Evolutionary conservation across 2,113 vertebrate genomes (phyloP).

Genomic region (Microcebus griseorufus): DNA sequence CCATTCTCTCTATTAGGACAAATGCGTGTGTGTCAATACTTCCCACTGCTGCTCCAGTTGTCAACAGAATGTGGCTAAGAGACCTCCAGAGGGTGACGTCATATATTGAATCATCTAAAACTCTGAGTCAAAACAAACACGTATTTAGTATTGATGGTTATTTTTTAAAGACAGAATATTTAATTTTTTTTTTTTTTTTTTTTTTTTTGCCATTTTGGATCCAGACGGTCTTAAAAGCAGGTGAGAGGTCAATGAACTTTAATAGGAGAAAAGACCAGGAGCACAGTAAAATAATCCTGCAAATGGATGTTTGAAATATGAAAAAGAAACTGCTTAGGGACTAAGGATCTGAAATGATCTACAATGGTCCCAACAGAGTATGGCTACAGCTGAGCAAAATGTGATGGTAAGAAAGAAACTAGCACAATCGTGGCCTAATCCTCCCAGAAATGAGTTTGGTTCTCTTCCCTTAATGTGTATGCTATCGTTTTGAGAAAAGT

Average conservation of each 20-base stretch:
- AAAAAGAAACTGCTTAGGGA: neutral
- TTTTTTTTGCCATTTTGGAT: constrained; percentile 13
- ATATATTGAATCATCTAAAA: constrained; percentile 33
- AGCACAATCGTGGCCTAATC: neutral
- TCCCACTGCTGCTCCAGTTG: neutral
- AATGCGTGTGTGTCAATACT: neutral
- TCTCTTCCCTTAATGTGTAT: neutral
- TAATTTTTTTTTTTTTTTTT: neutral
- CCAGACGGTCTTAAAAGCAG: neutral
- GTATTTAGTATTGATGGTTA: neutral
- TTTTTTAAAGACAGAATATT: neutral
- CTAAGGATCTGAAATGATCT: neutral
- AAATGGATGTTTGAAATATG: neutral
- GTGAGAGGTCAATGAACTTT: neutral
- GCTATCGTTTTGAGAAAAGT: constrained; percentile 30
- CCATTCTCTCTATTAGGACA: neutral
- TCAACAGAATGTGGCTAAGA: constrained; percentile 3
- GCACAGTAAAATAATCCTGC: neutral
- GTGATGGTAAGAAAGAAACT: neutral
- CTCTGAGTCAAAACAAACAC: constrained; percentile 23
- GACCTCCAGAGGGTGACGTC: neutral
- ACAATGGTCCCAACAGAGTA: neutral
- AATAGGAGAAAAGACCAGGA: neutral
- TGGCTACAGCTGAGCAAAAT: neutral
- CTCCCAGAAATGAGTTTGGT: neutral